Conservation (phyloP, 1,140 invertebrate genomes). For the Lerema accius region DNA sequence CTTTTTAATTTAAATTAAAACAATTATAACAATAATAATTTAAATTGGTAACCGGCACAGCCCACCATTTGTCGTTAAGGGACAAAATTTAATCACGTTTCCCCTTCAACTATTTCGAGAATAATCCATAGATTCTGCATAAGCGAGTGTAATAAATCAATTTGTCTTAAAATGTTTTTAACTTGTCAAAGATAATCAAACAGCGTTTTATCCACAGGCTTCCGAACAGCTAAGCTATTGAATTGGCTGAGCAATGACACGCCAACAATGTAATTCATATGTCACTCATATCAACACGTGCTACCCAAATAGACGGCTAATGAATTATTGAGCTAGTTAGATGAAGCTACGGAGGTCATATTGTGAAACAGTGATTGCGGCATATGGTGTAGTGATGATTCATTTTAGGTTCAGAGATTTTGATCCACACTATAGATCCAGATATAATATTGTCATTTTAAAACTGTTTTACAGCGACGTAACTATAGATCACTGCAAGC, state of each 20-base stretch:
- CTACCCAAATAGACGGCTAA: slow-evolving; percentile 46
- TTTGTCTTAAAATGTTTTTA: not conserved
- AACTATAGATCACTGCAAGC: no score
- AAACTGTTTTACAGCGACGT: no score
- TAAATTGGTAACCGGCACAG: no score
- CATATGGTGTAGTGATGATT: slow-evolving; percentile 19
- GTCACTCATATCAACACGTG: slow-evolving; percentile 55
- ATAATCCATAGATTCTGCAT: no score
- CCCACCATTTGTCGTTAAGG: no score
- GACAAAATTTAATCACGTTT: no score
- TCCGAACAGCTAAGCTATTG: slow-evolving; percentile 32
- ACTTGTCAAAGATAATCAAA: not conserved
- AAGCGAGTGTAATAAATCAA: no score
- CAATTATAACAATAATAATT: no score
- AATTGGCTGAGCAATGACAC: slow-evolving; percentile 46
- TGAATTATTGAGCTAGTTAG: slow-evolving; percentile 53
- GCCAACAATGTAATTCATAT: slow-evolving; percentile 43
- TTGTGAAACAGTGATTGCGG: slow-evolving; percentile 14
- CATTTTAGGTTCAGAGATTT: not conserved
- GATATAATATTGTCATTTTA: no score
- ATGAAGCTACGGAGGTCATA: slow-evolving; percentile 41
- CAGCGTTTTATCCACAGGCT: slow-evolving; percentile 1
- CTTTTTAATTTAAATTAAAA: no score
- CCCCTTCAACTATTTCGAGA: no score
- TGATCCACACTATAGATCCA: no score